Conservation (phyloP, 2,113 vertebrate species). For the Oryzias melastigma region DNA sequence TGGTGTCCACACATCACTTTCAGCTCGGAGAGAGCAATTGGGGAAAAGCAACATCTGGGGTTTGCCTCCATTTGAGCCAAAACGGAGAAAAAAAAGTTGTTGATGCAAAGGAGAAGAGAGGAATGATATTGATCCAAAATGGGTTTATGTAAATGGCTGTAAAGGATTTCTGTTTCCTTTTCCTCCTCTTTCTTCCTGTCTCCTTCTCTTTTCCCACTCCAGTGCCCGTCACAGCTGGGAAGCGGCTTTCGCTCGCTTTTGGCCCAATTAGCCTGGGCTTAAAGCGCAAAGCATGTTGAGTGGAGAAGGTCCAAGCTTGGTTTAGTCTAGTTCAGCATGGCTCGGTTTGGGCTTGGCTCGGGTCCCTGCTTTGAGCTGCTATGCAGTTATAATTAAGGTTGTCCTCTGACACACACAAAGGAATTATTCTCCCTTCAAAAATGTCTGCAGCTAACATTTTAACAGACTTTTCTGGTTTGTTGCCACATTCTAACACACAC, state of each 20-base stretch:
- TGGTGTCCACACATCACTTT: conserved; percentile 59
- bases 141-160: conserved; percentile 51
- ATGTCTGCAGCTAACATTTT: conserved; percentile 48
- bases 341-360: conserved; percentile 59
- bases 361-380: conserved; percentile 63
- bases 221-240: conserved; percentile 66
- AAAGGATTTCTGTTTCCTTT: conserved; percentile 18
- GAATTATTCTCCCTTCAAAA: conserved; percentile 48
- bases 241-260: conserved; percentile 64
- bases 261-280: conserved; percentile 75
- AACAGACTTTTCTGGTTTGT: conserved; percentile 22
- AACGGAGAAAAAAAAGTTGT: conserved; percentile 29
- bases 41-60: conserved; percentile 55
- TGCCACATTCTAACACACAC: conserved; percentile 14
- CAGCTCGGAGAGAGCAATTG: conserved; percentile 44
- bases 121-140: conserved; percentile 57
- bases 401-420: conserved; percentile 62
- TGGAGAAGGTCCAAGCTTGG: conserved; percentile 59
- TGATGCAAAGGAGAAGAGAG: conserved; percentile 39
- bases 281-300: conserved; percentile 67
- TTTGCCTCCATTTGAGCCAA: conserved; percentile 48
- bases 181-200: conserved; percentile 31
- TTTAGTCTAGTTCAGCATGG: conserved; percentile 73
- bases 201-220: conserved; percentile 55
- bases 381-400: conserved; percentile 73